phyloP scores from a whole-genome alignment of 30 jellyfish, hydroid and myxozoan genomes.

The Catostylus mosaicus region DNA sequence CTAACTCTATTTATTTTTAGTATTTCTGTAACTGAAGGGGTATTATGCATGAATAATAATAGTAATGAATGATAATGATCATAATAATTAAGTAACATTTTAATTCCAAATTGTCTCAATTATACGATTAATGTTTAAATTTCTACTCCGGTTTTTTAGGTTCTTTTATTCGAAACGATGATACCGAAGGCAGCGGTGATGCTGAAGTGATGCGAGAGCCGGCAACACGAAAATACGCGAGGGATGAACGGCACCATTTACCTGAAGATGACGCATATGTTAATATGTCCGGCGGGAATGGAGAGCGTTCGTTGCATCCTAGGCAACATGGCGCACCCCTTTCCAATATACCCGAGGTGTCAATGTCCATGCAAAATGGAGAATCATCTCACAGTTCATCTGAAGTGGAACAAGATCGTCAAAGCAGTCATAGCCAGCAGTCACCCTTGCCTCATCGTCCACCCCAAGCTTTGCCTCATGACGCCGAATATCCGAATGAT shows the following conservation, averaged over 20 bases:
- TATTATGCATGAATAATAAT: too few species aligned
- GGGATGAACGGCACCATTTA: not conserved
- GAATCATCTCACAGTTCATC: not conserved
- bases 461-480: not conserved
- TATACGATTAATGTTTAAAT: not conserved
- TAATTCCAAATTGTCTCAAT: too few species aligned
- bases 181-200: slow-evolving; percentile 53
- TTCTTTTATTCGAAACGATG: slow-evolving; percentile 1
- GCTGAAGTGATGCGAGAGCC: not conserved
- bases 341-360: not conserved
- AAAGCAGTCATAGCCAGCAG: not conserved
- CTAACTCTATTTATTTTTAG: too few species aligned
- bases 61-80: too few species aligned
- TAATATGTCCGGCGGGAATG: not conserved
- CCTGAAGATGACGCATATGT: not conserved
- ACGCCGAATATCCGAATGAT: not conserved
- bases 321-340: not conserved
- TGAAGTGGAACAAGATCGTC: not conserved
- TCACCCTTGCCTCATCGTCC: not conserved
- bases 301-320: not conserved
- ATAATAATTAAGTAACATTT: too few species aligned
- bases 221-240: not conserved
- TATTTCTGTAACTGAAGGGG: too few species aligned
- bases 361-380: slow-evolving; percentile 2
- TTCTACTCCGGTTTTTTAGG: not conserved